A percentile compares a stretch with the other conserved stretches of the same genome.
phyloP scores from a whole-genome alignment of 37 sponge, comb jelly and placozoan genomes.

The Chondrilla cf. caribensis region DNA sequence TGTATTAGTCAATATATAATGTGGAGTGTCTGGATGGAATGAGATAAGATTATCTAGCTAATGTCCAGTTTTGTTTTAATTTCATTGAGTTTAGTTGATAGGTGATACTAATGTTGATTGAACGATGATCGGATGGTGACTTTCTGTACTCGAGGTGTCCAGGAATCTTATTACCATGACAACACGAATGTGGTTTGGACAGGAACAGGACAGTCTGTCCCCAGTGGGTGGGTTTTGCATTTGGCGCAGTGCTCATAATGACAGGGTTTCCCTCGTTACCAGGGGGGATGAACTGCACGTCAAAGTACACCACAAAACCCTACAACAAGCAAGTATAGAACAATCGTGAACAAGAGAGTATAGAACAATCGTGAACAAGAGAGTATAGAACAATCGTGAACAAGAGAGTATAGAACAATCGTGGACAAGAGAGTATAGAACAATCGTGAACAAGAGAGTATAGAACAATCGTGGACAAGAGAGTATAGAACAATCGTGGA shows the following conservation, averaged over 20 bases:
- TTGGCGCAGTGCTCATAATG: constrained; percentile 53
- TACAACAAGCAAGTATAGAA: constrained; percentile 8
- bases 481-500: too few species aligned
- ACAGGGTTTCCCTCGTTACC: background rate
- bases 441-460: too few species aligned
- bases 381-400: too few species aligned
- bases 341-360: background rate
- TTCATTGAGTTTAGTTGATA: background rate
- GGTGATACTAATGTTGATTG: background rate
- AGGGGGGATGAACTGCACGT: constrained; percentile 39
- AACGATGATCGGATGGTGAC: background rate
- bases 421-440: too few species aligned
- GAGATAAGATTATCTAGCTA: background rate
- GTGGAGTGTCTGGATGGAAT: too few species aligned
- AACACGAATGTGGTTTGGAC: background rate
- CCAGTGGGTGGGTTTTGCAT: constrained; percentile 76
- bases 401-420: too few species aligned
- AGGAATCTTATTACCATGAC: background rate
- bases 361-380: too few species aligned
- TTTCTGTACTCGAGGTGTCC: background rate
- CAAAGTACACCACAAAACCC: constrained; percentile 77
- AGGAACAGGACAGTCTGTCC: constrained; percentile 75
- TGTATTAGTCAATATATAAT: too few species aligned
- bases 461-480: too few species aligned
- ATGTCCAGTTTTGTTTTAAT: background rate